Base-by-base conservation (phyloP, 2,113 vertebrate genomes). In the Natator depressus region DNA sequence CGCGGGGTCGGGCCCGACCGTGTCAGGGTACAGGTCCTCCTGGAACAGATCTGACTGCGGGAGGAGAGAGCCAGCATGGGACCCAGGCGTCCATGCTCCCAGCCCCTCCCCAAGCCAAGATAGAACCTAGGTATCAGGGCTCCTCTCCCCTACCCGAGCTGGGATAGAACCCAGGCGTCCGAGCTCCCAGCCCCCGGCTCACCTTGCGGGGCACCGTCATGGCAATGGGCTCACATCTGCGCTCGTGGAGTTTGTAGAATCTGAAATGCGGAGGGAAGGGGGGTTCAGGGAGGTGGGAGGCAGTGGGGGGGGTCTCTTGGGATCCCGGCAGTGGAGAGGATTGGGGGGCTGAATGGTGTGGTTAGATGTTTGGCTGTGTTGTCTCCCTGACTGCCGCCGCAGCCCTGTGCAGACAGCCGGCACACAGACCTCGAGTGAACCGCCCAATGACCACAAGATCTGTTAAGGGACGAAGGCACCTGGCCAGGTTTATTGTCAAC, bases 41-140 rank as follows among this genome's bases (percentile, higher is more conserved):
- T 99, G 99, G 98, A 99, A 99, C 93, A 99, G 98, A 95, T 99
- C 99, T 25, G 99, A 99, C 99, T 99, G 95, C 54, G 75, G 96
- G 82, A 96, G 75, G 76, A 42, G 51, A 91, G 81, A 82, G 82
- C 46, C 47, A 78, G 75, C 69, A 91, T 69, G 82, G 10, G 14
- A 1, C 8, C n/a, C 29, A n/a, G 25, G 50, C 7, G 20, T 88
- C 14, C 19, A 10, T 16, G 35, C 51, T 38, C 16, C 3, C 9
- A 31, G 25, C 35, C 54, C 42, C 12, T 16, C 29, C 42, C 53
- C 54, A 29, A 24, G 29, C 59, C 42, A 12, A 9, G n/a, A 10
- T 49, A 8, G 50, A 38, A 82, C 76, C 38, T 25, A 79, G 22
- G 46, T 2, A 2, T 79, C 42, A 5, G 4, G 20, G 24, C 50